These are phyloP conservation scores for Gallinago paraguaiae DNA, from an alignment of 2,113 vertebrate species.

Conservation along the genomic window DNA sequence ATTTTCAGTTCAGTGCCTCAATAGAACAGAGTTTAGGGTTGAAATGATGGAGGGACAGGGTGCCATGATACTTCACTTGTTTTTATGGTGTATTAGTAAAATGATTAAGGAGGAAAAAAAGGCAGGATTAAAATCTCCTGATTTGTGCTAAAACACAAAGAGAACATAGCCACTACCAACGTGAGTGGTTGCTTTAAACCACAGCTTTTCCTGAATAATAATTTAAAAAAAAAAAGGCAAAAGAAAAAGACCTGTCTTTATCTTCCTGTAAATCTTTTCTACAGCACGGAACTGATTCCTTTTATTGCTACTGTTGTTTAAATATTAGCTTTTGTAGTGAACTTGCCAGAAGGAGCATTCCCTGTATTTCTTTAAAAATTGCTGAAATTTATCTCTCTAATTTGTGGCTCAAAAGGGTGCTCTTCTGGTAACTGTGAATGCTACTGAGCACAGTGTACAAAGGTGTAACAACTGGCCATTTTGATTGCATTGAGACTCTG, in stretches of 20 bases:
- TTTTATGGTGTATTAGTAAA: not conserved
- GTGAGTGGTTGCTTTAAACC: not conserved
- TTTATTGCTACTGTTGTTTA: conserved; percentile 35
- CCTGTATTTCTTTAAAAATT: not conserved
- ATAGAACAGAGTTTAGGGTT: not conserved
- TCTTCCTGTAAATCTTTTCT: conserved; percentile 19
- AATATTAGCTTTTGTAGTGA: conserved; percentile 42
- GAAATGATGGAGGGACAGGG: not conserved
- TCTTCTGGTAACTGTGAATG: not conserved
- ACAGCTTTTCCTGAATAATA: not conserved
- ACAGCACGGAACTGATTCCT: not conserved
- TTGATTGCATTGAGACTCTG: not conserved
- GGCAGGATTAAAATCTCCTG: not conserved
- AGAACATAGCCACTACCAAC: not conserved
- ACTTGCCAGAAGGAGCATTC: conserved; percentile 6
- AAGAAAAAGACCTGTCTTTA: not conserved
- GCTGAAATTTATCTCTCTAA: not conserved
- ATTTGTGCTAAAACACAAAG: not conserved
- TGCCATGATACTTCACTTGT: accelerated
- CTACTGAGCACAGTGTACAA: not conserved
- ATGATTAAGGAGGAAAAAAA: not conserved
- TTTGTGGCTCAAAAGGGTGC: not conserved
- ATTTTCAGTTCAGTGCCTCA: not conserved
- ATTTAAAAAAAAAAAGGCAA: not conserved
- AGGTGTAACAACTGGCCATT: not conserved